These are phyloP conservation scores for Melieria omissa DNA, from an alignment of 2,888 invertebrate genomes.

Conservation along the genomic window DNA sequence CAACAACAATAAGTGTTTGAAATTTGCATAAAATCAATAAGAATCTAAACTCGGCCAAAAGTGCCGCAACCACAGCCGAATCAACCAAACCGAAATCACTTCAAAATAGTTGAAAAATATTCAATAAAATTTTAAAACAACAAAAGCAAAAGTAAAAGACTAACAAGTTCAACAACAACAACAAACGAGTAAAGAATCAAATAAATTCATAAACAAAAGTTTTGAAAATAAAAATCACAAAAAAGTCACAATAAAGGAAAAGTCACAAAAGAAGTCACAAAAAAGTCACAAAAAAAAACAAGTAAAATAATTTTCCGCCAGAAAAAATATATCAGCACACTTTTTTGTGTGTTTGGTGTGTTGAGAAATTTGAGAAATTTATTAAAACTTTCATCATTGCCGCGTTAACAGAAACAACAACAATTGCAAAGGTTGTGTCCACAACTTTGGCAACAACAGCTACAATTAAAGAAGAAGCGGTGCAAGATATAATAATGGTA, in stretches of 20 bases:
- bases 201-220: not conserved
- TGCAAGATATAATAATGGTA: constrained; percentile 64
- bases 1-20: no score
- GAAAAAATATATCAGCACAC: constrained; percentile 1
- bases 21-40: not conserved
- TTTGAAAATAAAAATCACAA: not conserved
- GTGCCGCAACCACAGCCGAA: not conserved
- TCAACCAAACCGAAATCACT: not conserved
- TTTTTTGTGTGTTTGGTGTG: not conserved
- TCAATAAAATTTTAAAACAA: not conserved
- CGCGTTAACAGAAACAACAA: constrained; percentile 59
- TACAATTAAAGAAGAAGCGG: constrained; percentile 43
- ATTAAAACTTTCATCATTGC: constrained; percentile 56
- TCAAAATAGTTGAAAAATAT: not conserved
- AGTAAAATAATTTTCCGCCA: not conserved
- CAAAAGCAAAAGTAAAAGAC: not conserved
- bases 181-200: not conserved
- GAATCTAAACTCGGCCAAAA: not conserved
- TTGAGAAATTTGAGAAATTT: not conserved
- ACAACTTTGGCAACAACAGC: constrained; percentile 38
- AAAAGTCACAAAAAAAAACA: not conserved
- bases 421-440: constrained; percentile 43
- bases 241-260: not conserved
- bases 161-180: not conserved
- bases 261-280: not conserved